Base-by-base conservation (phyloP, 2,113 vertebrate species). In the Nibea coibor region DNA sequence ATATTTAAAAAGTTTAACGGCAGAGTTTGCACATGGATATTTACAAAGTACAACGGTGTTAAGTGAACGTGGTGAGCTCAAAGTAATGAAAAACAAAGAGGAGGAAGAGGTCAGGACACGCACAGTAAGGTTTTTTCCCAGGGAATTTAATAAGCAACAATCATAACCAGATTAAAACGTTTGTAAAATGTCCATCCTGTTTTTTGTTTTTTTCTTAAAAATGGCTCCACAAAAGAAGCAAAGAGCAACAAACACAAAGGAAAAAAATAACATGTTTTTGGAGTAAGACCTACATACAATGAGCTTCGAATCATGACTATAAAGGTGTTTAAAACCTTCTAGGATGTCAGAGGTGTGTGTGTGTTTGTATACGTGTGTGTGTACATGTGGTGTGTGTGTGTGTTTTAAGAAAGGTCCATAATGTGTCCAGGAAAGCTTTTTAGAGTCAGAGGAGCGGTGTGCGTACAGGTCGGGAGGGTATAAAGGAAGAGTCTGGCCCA, bases 221-320 rank as follows among this genome's bases (percentile, higher is more conserved):
- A 93, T 77, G 72, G 91, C 91, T 94, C 93, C 91, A 90, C 91
- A 96, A 96, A 96, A 96, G 95, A 96, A 97, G 95, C 94, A 92
- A 94, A 96, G 94, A 83, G 94, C 95, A 94, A 96, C 95, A 93
- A 95, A 96, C 91, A 89, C 68, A 89, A 88, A 89, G 63, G 63
- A 58, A 91, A 84, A 88, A 88, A 88, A 88, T 70, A 89, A 88
- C 68, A 88, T 88, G 78, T 83, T 88, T 78, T 35, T 8, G 35
- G 72, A 89, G 81, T 91, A 91, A 91, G 90, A 93, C 86, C 93
- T 90, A 94, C 88, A 91, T 93, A 93, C 93, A 92, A 91, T 89
- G 90, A 91, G 88, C 61, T 89, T 93, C 83, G 92, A 91, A 79
- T 89, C 43, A 83, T 80, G 85, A 92, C 92, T 92, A 92, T 71